Base-by-base conservation (phyloP, 2,888 invertebrate species). In the Spodoptera exigua region DNA sequence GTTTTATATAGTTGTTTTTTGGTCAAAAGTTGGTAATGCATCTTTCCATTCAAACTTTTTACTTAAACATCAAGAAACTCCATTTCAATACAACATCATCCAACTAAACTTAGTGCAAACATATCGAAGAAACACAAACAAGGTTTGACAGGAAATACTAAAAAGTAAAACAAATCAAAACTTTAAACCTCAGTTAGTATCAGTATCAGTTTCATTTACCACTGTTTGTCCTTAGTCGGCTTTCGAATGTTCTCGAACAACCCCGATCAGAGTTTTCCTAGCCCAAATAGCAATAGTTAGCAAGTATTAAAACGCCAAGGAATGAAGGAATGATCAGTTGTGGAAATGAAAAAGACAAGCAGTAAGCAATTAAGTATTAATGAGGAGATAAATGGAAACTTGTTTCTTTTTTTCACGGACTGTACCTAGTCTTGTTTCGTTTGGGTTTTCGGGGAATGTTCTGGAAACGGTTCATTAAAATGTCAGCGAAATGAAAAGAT, bases 261-360 rank as follows among this genome's bases (percentile, higher is more conserved):
- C 58, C n/a, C 32, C 36, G 48, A 2, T 35, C 14, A 57, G 40
- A 64, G 27, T 45, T 68, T 18, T 21, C 41, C 48, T 47, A 47
- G 49, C 49, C 10, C 13, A 39, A 18, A 59, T 48, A 35, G 39
- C 10, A 60, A 16, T 40, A 40, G 60, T 71, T 66, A 55, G 45
- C 44, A n/a, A 44, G 54, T 43, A 73, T 62, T 67, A 68, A 70
- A 73, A 36, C 52, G 45, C 49, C 57, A 58, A 40, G 37, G 58
- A 48, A 39, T 46, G 44, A 59, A 41, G 36, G 49, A 40, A 39
- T 48, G 57, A 55, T 62, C 52, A 39, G 52, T 37, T 17, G 34
- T 16, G 69, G 55, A 55, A 73, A 62, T 73, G 57, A 55, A 63
- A n/a, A 58, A 73, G 54, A 70, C 69, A 62, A 68, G 63, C 52